A percentile compares a stretch with the other conserved stretches of the same genome.
phyloP scores from a whole-genome alignment of 1,140 invertebrate species.

The Drosophila eugracilis region DNA sequence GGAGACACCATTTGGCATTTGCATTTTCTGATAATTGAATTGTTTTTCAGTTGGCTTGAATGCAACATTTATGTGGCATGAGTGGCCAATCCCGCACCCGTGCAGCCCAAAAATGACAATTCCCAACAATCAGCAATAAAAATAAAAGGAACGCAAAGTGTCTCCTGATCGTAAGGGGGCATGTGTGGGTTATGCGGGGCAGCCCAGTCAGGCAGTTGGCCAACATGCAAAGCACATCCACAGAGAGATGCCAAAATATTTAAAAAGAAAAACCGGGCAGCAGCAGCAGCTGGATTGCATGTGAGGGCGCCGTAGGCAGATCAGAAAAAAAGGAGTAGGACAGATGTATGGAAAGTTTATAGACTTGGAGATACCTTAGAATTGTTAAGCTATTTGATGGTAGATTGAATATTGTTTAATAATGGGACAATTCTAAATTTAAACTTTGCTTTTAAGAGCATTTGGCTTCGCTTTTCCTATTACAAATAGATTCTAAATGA shows the following conservation, averaged over 20 bases:
- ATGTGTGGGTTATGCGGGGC: constrained; percentile 34
- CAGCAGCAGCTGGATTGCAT: constrained; percentile 66
- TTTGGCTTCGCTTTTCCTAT: no score
- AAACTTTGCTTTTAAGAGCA: no score
- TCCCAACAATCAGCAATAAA: constrained; percentile 31
- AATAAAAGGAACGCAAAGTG: constrained; percentile 63
- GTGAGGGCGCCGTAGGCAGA: constrained; percentile 69
- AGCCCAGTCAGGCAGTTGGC: constrained; percentile 68
- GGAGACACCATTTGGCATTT: constrained; percentile 73
- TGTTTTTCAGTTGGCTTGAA: constrained; percentile 69
- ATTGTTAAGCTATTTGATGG: no score
- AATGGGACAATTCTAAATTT: no score
- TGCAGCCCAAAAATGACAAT: constrained; percentile 62
- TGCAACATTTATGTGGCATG: constrained; percentile 79
- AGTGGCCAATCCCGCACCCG: constrained; percentile 56
- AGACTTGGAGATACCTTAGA: background rate
- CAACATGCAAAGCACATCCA: constrained; percentile 66
- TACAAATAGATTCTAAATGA: background rate
- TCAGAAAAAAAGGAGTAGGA: constrained; percentile 10
- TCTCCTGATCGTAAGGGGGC: constrained; percentile 21
- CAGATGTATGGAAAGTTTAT: background rate
- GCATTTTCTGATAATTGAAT: constrained; percentile 79
- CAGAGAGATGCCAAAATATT: constrained; percentile 48
- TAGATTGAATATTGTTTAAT: no score
- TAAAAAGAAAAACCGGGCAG: constrained; percentile 21